A percentile compares a stretch with the other conserved stretches of the same genome.
These are phyloP conservation scores for Theocolax elegans DNA, from an alignment of 1,140 invertebrate genomes.

Conservation along the genomic window DNA sequence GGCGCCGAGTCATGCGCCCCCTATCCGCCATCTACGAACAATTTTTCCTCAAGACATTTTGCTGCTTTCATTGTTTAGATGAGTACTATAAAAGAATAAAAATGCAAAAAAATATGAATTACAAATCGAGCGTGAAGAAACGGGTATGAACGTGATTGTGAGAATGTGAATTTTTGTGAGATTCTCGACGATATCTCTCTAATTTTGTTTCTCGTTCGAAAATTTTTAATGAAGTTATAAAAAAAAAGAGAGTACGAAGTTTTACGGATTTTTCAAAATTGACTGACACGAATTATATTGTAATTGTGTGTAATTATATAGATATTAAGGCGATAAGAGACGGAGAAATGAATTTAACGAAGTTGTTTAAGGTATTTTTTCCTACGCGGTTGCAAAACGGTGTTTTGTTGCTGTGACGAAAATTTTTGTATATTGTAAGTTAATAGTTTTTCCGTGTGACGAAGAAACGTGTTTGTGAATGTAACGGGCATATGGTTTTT, in stretches of 20 bases:
- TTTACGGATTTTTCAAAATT: constrained; percentile 32
- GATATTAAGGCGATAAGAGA: constrained; percentile 34
- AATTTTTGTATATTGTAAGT: constrained; percentile 26
- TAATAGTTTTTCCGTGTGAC: constrained; percentile 34
- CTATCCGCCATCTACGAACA: constrained; percentile 49
- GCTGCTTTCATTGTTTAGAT: constrained; percentile 65
- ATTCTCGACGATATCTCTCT: constrained; percentile 34
- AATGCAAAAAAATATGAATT: constrained; percentile 41
- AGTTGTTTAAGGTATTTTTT: constrained; percentile 24
- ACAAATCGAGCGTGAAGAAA: constrained; percentile 29
- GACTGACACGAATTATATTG: constrained; percentile 43
- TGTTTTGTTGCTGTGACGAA: constrained; percentile 33
- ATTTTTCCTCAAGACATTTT: constrained; percentile 59
- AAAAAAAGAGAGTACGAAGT: not conserved
- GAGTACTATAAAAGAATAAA: constrained; percentile 56
- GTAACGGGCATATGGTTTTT: constrained; percentile 13
- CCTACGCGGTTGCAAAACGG: constrained; percentile 15
- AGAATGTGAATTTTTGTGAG: not conserved
- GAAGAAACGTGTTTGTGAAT: constrained; percentile 12
- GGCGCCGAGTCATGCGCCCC: constrained; percentile 36
- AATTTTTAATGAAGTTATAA: not conserved
- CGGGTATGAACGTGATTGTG: constrained; percentile 16
- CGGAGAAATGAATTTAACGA: constrained; percentile 15
- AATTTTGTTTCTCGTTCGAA: constrained; percentile 17
- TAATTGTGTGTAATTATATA: constrained; percentile 35